Evolutionary conservation across 2,797 vertebrate genomes (phyloP), one percentile per base, ranked within the genome.

Genomic region (Sebastes diploproa): DNA sequence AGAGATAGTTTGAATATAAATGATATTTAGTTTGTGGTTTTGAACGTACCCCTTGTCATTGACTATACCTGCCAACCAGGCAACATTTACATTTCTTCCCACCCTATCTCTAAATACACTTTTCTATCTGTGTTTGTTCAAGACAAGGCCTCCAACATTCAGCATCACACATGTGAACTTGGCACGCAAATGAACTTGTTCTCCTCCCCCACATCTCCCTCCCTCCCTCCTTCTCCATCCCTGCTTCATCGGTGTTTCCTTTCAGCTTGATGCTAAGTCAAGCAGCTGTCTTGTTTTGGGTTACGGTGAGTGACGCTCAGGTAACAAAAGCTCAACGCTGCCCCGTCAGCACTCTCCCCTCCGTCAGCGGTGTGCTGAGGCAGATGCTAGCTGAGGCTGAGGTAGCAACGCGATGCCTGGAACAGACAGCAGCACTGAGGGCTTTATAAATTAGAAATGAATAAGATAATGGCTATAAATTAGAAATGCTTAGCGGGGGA

Each of bases 261-360:
- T 93, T 90, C 90, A 89, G 84, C 86, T 72, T 81, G 81, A 86
- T 72, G 86, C 86, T 78, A 73, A 92, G 89, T 87, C 86, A 85
- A 84, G 85, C 93, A 93, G 92, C 92, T 93, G 93, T 86, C 84
- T 84, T 89, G 92, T 89, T 87, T 93, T 89, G 82, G 76, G 89
- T 93, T 91, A 84, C 88, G 66, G 76, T 32, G 82, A 89, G 67
- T 88, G 91, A 89, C 63, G 84, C 90, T 88, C 89, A 93, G 93
- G 91, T 94, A 93, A 94, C 93, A 93, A 90, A 89, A 89, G 90
- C 90, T 61, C 75, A 73, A 16, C 29, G 64, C 76, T 77, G 82
- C 78, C 74, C 83, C 30, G 27, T 88, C 84, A 88, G 83, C 86
- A 75, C 81, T 87, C 78, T 72, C 67, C 77, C 77, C 80, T 78